phyloP scores from a whole-genome alignment of 2,113 vertebrate species.

The Barnardius zonarius region DNA sequence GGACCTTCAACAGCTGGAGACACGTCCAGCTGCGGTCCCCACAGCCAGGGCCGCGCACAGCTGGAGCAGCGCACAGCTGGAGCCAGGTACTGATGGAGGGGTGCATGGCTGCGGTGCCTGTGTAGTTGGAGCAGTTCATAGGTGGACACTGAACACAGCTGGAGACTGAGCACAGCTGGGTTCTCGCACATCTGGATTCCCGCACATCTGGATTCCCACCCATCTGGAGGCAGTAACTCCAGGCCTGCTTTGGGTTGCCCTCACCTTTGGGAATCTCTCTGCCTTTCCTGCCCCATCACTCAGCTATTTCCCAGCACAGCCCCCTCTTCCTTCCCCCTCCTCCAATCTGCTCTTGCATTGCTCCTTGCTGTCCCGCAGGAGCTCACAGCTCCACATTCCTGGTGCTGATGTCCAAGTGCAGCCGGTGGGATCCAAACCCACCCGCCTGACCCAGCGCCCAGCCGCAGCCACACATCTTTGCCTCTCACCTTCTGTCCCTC shows the following conservation, averaged over 20 bases:
- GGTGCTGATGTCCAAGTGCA: neutral
- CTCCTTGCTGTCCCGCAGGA: neutral
- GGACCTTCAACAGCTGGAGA: neutral
- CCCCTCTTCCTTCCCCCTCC: no score
- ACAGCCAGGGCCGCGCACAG: neutral
- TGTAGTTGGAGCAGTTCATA: neutral
- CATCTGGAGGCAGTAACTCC: neutral
- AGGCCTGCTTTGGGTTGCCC: neutral
- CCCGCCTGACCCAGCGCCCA: neutral
- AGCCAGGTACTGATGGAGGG: no score
- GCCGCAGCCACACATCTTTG: rapidly evolving
- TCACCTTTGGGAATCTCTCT: neutral
- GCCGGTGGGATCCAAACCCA: neutral
- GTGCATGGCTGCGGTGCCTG: neutral
- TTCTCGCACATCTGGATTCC: neutral
- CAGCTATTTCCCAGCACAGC: rapidly evolving
- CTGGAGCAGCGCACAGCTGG: neutral
- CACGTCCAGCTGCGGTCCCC: neutral
- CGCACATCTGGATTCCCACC: rapidly evolving
- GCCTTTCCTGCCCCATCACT: neutral
- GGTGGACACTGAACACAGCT: neutral
- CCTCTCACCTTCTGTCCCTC: neutral
- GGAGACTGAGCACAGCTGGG: neutral
- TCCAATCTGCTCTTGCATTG: rapidly evolving
- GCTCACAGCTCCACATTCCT: rapidly evolving